A percentile compares a stretch with the other conserved stretches of the same genome.
Evolutionary conservation across 2,888 invertebrate species (phyloP).

Genomic region (Thelaira solivaga): DNA sequence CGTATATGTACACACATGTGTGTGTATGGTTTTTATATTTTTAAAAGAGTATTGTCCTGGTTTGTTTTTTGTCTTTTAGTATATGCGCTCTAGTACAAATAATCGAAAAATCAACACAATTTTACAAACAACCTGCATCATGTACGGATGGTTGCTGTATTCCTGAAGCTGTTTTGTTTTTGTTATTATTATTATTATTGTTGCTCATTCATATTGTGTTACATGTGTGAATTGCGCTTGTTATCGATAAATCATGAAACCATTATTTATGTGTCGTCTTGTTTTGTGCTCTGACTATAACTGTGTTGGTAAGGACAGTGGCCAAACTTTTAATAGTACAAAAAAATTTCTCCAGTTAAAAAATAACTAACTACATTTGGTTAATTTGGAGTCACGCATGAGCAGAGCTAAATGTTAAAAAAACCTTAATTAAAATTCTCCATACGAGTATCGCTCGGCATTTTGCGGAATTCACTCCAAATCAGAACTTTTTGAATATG

Average conservation of each 20-base stretch:
- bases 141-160: slow-evolving; percentile 28
- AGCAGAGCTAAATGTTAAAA: too few relatives aligned
- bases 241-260: slow-evolving; percentile 76
- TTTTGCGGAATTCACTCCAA: too few relatives aligned
- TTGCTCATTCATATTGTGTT: slow-evolving; percentile 63
- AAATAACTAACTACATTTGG: too few relatives aligned
- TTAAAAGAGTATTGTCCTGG: slow-evolving; percentile 20
- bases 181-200: slow-evolving; percentile 39
- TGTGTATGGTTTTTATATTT: neutral
- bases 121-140: slow-evolving; percentile 31
- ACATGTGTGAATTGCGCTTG: slow-evolving; percentile 74
- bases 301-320: neutral
- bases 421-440: too few relatives aligned
- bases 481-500: too few relatives aligned
- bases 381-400: too few relatives aligned
- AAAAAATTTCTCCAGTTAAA: too few relatives aligned
- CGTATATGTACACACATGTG: neutral
- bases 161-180: slow-evolving; percentile 1
- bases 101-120: slow-evolving; percentile 39
- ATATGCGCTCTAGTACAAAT: slow-evolving; percentile 25
- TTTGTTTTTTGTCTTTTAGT: too few relatives aligned
- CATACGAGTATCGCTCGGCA: too few relatives aligned
- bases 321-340: neutral
- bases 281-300: slow-evolving; percentile 2
- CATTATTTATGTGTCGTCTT: slow-evolving; percentile 74